Conservation (phyloP, 2,888 invertebrate genomes). For the Polia nebulosa region DNA sequence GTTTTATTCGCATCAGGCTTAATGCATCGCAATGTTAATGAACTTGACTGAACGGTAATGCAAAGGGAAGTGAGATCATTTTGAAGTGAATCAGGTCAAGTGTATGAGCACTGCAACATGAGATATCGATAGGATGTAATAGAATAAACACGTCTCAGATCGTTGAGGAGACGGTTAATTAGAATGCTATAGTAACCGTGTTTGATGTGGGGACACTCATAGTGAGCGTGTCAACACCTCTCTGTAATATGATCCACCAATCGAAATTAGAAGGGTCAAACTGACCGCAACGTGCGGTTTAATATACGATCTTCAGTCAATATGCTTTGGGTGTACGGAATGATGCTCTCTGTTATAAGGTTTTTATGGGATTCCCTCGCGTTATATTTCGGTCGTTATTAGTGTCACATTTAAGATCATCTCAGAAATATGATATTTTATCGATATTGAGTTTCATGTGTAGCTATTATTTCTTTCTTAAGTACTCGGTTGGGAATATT, state of each 20-base stretch:
- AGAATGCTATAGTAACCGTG: slow-evolving; percentile 77
- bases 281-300: slow-evolving; percentile 82
- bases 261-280: slow-evolving; percentile 81
- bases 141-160: slow-evolving; percentile 71
- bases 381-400: slow-evolving; percentile 61
- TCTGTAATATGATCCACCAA: slow-evolving; percentile 83
- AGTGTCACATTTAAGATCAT: slow-evolving; percentile 63
- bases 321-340: slow-evolving; percentile 51
- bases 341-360: slow-evolving; percentile 50
- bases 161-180: slow-evolving; percentile 80
- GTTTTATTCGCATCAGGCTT: slow-evolving; percentile 72
- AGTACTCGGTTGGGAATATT: slow-evolving; percentile 16
- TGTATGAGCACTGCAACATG: slow-evolving; percentile 63
- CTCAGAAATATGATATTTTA: slow-evolving; percentile 60
- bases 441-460: slow-evolving; percentile 51
- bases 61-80: slow-evolving; percentile 61
- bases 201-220: slow-evolving; percentile 80
- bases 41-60: slow-evolving; percentile 55
- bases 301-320: slow-evolving; percentile 67
- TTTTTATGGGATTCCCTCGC: slow-evolving; percentile 62
- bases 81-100: slow-evolving; percentile 64
- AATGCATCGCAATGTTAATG: slow-evolving; percentile 77
- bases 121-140: slow-evolving; percentile 68
- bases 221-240: slow-evolving; percentile 83
- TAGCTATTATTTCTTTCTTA: slow-evolving; percentile 36